A percentile compares a stretch with the other conserved stretches of the same genome.
phyloP scores from a whole-genome alignment of 2,113 vertebrate species.

The Barnardius zonarius region DNA sequence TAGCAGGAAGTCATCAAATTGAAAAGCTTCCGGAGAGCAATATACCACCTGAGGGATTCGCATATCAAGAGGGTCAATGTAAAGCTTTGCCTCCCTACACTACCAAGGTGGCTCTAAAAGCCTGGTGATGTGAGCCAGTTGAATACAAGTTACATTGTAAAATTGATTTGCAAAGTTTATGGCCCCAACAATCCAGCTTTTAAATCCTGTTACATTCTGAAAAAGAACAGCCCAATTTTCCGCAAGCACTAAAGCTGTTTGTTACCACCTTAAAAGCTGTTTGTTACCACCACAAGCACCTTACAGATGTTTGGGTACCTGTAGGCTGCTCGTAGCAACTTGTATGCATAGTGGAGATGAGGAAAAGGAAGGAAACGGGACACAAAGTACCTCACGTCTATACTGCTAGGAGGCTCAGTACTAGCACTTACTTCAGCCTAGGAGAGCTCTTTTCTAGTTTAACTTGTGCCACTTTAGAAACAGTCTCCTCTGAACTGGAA shows the following conservation, averaged over 20 bases:
- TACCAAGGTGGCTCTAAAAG: not conserved
- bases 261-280: not conserved
- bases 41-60: not conserved
- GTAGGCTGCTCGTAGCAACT: not conserved
- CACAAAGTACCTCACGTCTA: not conserved
- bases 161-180: not conserved
- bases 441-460: not conserved
- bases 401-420: not conserved
- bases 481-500: not conserved
- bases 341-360: not conserved
- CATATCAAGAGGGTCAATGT: rapidly evolving
- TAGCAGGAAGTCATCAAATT: not conserved
- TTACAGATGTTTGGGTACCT: not conserved
- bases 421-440: not conserved
- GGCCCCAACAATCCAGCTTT: not conserved
- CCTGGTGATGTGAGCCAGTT: not conserved
- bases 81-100: not conserved
- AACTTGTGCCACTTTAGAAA: not conserved
- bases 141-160: not conserved
- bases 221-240: not conserved
- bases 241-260: not conserved
- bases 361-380: not conserved
- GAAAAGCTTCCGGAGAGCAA: not conserved
- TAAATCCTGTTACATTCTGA: not conserved
- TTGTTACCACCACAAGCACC: not conserved